Evolutionary conservation across 2,797 vertebrate species (phyloP).

Genomic region (Spea hammondii): DNA sequence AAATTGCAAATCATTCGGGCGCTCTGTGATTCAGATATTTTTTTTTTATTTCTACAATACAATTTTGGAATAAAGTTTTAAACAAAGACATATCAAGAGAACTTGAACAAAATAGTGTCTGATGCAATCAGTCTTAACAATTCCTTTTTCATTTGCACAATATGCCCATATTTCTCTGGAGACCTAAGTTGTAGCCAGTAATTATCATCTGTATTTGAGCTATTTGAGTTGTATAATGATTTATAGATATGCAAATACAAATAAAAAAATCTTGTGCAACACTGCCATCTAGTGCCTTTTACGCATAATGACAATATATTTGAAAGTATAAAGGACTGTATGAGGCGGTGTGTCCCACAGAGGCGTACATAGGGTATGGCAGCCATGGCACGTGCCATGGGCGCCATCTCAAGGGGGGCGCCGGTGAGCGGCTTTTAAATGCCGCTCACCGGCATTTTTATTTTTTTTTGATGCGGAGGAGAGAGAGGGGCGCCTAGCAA

Average conservation of each 20-base stretch:
- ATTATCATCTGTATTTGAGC: conserved; percentile 71
- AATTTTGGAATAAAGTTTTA: conserved; percentile 25
- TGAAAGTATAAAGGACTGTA: no score
- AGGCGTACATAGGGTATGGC: no score
- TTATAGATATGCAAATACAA: conserved; percentile 45
- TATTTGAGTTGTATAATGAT: conserved; percentile 59
- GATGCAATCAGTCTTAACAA: conserved; percentile 71
- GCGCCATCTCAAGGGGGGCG: no score
- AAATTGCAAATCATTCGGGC: neutral
- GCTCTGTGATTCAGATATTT: neutral
- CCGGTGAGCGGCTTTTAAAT: no score
- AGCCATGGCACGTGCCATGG: no score
- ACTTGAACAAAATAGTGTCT: conserved; percentile 59
- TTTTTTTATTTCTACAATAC: neutral
- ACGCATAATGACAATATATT: no score
- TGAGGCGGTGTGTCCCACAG: no score
- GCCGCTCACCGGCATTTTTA: no score
- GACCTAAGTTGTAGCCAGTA: conserved; percentile 67
- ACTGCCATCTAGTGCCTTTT: conserved; percentile 61
- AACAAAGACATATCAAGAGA: conserved; percentile 34
- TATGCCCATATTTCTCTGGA: conserved; percentile 66
- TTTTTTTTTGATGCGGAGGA: no score
- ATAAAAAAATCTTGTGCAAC: conserved; percentile 38
- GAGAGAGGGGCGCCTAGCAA: no score
- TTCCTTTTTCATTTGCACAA: conserved; percentile 70